Percentiles rank a stretch among this genome's conserved stretches.
phyloP scores from a whole-genome alignment of 2,113 vertebrate species.

The Pterocles orientalis region DNA sequence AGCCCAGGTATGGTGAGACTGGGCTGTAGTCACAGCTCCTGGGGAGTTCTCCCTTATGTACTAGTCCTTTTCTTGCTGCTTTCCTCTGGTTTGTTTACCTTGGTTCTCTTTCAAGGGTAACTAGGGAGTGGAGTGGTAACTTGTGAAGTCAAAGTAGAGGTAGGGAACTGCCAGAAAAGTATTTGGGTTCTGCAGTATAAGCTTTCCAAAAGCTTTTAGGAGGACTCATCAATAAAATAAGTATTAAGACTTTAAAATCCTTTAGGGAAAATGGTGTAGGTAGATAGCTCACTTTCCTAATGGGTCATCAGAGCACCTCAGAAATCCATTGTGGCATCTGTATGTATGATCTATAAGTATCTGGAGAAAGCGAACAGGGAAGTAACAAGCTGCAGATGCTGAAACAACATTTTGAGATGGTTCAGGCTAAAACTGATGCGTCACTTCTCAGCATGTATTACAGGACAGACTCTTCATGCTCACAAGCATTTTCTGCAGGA shows the following conservation, averaged over 20 bases:
- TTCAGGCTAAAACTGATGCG: neutral
- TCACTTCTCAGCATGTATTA: neutral
- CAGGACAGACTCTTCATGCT: neutral
- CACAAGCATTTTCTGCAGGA: neutral
- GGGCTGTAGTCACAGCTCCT: neutral
- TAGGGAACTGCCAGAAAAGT: neutral
- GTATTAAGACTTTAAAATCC: neutral
- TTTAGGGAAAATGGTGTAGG: neutral
- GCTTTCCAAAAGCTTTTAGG: neutral
- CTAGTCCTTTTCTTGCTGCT: neutral
- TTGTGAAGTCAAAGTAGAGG: neutral
- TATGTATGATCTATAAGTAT: neutral
- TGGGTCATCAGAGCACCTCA: neutral
- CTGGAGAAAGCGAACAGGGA: neutral
- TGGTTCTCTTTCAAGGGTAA: neutral
- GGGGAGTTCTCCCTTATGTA: accelerated
- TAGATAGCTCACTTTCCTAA: neutral
- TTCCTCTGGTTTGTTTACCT: neutral
- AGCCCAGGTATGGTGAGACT: neutral
- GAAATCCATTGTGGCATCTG: neutral
- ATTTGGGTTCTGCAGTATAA: neutral
- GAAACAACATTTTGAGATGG: neutral
- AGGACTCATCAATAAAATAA: neutral
- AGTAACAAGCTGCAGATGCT: neutral
- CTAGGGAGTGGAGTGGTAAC: neutral